phyloP scores from a whole-genome alignment of 2,888 invertebrate species.

The Apamea epomidion region DNA sequence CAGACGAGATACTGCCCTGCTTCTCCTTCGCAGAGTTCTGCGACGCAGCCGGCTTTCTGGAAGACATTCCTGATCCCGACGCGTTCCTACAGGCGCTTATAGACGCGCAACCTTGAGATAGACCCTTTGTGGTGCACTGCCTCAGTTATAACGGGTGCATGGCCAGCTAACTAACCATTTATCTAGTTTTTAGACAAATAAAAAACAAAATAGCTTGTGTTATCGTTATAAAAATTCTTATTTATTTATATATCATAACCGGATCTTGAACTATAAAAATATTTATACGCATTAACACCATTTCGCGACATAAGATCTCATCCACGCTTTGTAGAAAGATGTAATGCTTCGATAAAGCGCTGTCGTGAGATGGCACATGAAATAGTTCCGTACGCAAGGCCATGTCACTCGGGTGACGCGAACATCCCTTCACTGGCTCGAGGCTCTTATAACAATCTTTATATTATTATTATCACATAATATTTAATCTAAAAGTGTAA shows the following conservation, averaged over 20 bases:
- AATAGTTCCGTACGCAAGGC: conserved; percentile 69
- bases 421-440: conserved; percentile 73
- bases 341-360: conserved; percentile 47
- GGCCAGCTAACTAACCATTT: conserved; percentile 69
- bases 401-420: conserved; percentile 61
- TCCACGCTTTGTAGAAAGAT: conserved; percentile 50
- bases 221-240: neutral
- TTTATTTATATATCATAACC: neutral
- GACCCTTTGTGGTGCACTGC: conserved; percentile 77
- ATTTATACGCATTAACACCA: conserved; percentile 24
- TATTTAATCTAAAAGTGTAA: conserved; percentile 53
- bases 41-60: conserved; percentile 96
- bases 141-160: conserved; percentile 79
- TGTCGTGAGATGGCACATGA: conserved; percentile 67
- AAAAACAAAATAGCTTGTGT: conserved; percentile 5
- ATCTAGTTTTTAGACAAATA: neutral
- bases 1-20: conserved; percentile 97
- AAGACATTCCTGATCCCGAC: conserved; percentile 92
- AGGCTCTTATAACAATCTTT: conserved; percentile 36
- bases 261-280: neutral
- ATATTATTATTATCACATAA: conserved; percentile 18
- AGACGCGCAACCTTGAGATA: conserved; percentile 82
- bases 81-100: conserved; percentile 79
- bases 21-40: conserved; percentile 97
- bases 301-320: conserved; percentile 43